These are phyloP conservation scores for Mastomys coucha DNA, from an alignment of 2,113 vertebrate genomes.

Conservation along the genomic window DNA sequence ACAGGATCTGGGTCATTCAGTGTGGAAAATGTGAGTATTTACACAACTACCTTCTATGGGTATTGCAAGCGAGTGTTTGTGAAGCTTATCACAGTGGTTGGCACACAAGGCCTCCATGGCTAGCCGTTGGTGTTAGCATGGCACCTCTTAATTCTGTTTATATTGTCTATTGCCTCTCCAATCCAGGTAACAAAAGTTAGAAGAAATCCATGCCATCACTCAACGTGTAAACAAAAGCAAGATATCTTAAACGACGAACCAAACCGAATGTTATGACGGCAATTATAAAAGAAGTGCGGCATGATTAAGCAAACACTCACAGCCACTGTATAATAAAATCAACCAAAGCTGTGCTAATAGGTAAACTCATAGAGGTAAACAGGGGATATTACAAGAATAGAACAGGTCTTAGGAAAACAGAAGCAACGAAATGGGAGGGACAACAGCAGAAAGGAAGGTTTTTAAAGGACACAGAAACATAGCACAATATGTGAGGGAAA, in stretches of 20 bases:
- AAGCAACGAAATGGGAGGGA: background rate
- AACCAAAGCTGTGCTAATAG: background rate
- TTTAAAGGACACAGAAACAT: background rate
- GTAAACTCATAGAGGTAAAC: constrained; percentile 15
- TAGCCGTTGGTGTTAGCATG: background rate
- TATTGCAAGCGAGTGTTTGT: background rate
- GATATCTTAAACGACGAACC: background rate
- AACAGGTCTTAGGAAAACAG: constrained; percentile 10
- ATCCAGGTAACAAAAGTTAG: background rate
- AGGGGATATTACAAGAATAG: background rate
- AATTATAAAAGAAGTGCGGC: background rate
- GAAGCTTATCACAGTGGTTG: background rate
- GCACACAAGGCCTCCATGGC: background rate
- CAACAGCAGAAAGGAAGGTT: constrained; percentile 3
- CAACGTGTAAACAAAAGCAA: background rate
- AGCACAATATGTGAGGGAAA: background rate
- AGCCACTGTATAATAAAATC: background rate
- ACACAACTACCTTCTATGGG: background rate
- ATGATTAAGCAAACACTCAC: background rate
- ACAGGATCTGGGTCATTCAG: background rate
- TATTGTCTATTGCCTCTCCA: background rate
- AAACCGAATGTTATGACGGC: background rate
- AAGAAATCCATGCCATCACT: background rate
- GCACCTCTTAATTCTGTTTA: background rate
- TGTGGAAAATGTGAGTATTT: background rate